phyloP scores from a whole-genome alignment of 2,797 vertebrate genomes.

The Enteromius mattozi region DNA sequence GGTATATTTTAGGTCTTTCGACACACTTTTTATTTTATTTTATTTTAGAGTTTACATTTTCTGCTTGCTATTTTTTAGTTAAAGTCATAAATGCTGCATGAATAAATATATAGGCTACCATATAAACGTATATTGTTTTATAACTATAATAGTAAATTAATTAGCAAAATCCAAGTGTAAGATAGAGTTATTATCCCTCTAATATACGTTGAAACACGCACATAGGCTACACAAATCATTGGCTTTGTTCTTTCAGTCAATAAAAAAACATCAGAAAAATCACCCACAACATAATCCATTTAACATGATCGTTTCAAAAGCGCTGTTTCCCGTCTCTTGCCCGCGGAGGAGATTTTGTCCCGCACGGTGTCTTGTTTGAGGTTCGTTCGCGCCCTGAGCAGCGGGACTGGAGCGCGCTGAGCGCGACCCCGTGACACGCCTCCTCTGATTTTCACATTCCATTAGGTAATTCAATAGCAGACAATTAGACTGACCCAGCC shows the following conservation, averaged over 20 bases:
- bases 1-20: background rate
- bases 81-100: background rate
- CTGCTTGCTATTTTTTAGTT: background rate
- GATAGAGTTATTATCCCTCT: too few relatives aligned
- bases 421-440: conserved; percentile 44
- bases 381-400: background rate
- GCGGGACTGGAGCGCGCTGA: conserved; percentile 33
- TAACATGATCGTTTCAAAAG: background rate
- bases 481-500: conserved; percentile 54
- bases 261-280: background rate
- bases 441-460: conserved; percentile 50
- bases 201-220: background rate
- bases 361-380: background rate
- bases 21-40: background rate
- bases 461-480: conserved; percentile 58
- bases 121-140: background rate
- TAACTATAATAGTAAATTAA: background rate
- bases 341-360: background rate
- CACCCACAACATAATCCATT: background rate
- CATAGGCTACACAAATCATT: background rate
- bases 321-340: background rate
- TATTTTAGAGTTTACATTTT: background rate
- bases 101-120: background rate
- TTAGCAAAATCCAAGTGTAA: background rate
- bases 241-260: background rate